Base-by-base conservation (phyloP, 2,113 vertebrate species). In the Scomber colias region DNA sequence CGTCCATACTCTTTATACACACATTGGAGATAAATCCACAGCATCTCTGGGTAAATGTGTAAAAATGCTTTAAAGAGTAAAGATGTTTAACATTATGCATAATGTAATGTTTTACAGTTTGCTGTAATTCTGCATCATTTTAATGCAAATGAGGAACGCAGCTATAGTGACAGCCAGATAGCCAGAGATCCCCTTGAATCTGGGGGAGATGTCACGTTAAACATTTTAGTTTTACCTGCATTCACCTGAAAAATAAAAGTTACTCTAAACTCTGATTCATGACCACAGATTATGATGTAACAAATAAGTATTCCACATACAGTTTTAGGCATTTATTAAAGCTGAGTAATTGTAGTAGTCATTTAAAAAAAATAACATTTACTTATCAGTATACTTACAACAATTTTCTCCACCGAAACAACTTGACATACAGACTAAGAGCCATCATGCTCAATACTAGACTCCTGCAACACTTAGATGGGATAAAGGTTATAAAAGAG, bases 51-150 rank as follows among this genome's bases (percentile, higher is more conserved):
- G 35, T 7, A 30, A 14, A 62, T 27, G 11, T n/a, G 24, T 27
- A 15, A 24, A 35, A n/a, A 27, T 50, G 5, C 14, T 44, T 49
- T 27, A 40, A 30, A 19, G 35, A 40, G 35, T 40, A 40, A 40
- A 40, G n/a, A 17, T 35, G 45, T 71, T 30, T 30, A 48, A 30
- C 30, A 55, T 57, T 49, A 17, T 62, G 35, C 21, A 70, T 69
- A 19, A 19, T 15, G 64, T 7, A 35, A 19, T 48, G 19, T 17
- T 8, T 8, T 13, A 19, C 5, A 13, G 3, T 15, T 16, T n/a
- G 17, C 16, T 6, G 14, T 44, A 53, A 15, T 49, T 65, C 24
- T 10, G 11, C 12, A 27, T 68, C 13, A 62, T 56, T 68, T n/a
- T 24, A 19, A 27, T 73, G 69, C 19, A 50, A 11, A 64, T 7